Evolutionary conservation across 2,888 invertebrate species (phyloP).

Genomic region (Athalia cordata): DNA sequence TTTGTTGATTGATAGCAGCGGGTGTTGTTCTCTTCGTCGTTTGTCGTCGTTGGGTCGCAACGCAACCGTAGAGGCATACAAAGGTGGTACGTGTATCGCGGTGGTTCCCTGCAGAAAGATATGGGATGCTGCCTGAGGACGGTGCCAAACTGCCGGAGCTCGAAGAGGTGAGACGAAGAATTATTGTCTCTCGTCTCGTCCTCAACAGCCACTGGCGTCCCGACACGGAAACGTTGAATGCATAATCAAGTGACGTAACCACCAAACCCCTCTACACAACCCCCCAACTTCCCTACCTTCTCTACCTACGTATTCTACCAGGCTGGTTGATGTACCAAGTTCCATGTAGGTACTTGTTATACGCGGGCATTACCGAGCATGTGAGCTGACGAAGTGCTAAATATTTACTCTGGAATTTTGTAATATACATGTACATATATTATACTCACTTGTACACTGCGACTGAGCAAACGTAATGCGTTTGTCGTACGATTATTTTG

Average conservation of each 20-base stretch:
- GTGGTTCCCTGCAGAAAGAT: background rate
- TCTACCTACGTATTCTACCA: background rate
- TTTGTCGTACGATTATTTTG: too few relatives aligned
- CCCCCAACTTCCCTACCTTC: background rate
- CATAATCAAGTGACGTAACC: conserved; percentile 57
- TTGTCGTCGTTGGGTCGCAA: too few relatives aligned
- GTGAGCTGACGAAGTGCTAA: background rate
- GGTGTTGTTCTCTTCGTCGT: background rate
- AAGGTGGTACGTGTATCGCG: background rate
- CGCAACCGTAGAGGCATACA: background rate
- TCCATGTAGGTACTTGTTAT: too few relatives aligned
- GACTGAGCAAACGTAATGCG: too few relatives aligned
- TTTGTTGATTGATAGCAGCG: conserved; percentile 31
- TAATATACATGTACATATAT: too few relatives aligned
- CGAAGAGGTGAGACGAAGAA: conserved; percentile 26
- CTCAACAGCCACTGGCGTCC: background rate
- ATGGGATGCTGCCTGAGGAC: conserved; percentile 5
- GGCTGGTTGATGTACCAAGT: too few relatives aligned
- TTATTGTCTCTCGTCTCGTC: conserved; percentile 29
- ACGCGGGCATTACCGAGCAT: too few relatives aligned
- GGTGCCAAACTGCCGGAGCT: background rate
- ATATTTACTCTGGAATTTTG: too few relatives aligned
- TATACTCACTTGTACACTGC: too few relatives aligned
- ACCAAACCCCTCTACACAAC: conserved; percentile 28
- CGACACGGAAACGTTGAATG: conserved; percentile 54